phyloP scores from a whole-genome alignment of 2,113 vertebrate genomes.

The Siphamia tubifer region DNA sequence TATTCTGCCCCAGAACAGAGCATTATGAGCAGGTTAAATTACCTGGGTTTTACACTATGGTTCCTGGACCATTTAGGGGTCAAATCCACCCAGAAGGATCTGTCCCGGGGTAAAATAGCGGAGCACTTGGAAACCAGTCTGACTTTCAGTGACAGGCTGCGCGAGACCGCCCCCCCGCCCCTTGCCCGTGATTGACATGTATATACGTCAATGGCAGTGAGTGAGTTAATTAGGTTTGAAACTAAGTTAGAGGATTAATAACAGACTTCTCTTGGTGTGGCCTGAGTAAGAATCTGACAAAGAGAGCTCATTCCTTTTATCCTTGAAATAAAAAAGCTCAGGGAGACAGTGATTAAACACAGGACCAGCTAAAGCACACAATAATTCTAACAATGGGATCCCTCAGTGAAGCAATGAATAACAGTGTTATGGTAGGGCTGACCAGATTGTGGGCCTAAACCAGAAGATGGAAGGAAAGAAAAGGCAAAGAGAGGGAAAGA shows the following conservation, averaged over 20 bases:
- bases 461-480: neutral
- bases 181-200: too few relatives aligned
- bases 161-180: too few relatives aligned
- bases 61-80: too few relatives aligned
- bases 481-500: neutral
- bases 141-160: too few relatives aligned
- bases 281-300: neutral
- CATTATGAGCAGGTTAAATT: too few relatives aligned
- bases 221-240: too few relatives aligned
- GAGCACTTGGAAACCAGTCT: too few relatives aligned
- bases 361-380: neutral
- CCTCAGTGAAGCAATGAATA: neutral
- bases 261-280: neutral
- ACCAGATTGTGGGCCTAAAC: neutral
- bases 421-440: neutral
- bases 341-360: slow-evolving; percentile 17
- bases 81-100: too few relatives aligned
- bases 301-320: neutral
- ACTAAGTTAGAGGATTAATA: slow-evolving; percentile 18
- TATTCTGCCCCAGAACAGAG: too few relatives aligned
- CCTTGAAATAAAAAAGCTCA: neutral
- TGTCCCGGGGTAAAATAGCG: too few relatives aligned
- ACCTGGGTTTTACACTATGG: too few relatives aligned
- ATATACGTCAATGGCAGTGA: too few relatives aligned
- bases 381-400: neutral